These are phyloP conservation scores for Drosophila insularis DNA, from an alignment of 1,140 invertebrate species.

Conservation along the genomic window DNA sequence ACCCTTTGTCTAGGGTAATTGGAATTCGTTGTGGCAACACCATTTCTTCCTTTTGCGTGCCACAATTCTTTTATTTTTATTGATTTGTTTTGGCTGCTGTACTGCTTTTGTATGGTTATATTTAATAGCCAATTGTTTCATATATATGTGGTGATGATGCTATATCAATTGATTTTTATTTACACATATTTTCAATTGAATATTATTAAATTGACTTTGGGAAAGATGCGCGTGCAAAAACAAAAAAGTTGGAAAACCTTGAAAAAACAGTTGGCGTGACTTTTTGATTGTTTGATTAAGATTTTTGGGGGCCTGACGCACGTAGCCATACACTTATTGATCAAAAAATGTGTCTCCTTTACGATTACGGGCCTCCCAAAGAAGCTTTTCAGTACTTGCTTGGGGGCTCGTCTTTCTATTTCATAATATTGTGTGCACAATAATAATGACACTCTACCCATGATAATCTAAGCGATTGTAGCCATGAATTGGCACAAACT, in stretches of 20 bases:
- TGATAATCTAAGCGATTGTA: background rate
- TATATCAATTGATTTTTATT: constrained; percentile 76
- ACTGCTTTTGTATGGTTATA: constrained; percentile 34
- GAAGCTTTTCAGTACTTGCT: background rate
- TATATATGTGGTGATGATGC: constrained; percentile 30
- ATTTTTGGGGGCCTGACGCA: constrained; percentile 52
- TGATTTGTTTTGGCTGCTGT: constrained; percentile 69
- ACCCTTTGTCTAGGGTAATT: background rate
- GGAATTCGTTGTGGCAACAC: background rate
- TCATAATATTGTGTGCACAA: constrained; percentile 55
- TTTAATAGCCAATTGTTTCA: constrained; percentile 63
- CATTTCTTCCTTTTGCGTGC: constrained; percentile 2
- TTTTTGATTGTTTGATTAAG: background rate
- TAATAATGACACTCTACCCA: constrained; percentile 45
- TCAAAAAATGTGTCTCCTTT: constrained; percentile 19
- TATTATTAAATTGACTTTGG: constrained; percentile 79
- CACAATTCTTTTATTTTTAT: constrained; percentile 49
- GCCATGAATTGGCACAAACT: constrained; percentile 58
- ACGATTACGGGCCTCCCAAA: constrained; percentile 54
- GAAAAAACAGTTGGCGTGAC: background rate
- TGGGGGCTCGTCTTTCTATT: constrained; percentile 68
- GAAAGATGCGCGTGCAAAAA: constrained; percentile 69
- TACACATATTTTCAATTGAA: constrained; percentile 79
- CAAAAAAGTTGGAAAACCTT: background rate
- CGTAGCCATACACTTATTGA: constrained; percentile 37